Percentiles rank a stretch among this genome's conserved stretches.
Evolutionary conservation across 2,113 vertebrate species (phyloP).

Genomic region (Petaurus breviceps): DNA sequence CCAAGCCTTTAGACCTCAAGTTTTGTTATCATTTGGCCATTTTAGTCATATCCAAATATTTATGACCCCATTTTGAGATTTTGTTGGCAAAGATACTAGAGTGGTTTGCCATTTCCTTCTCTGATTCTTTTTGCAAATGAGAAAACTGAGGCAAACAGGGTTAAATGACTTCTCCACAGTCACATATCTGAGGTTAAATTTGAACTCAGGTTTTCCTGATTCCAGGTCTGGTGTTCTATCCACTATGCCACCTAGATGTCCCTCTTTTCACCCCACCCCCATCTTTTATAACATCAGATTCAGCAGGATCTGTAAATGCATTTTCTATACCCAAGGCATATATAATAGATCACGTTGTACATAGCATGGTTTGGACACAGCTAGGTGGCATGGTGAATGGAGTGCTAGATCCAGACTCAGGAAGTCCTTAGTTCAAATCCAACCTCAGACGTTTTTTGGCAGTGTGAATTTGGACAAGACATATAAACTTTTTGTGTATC

Average conservation of each 20-base stretch:
- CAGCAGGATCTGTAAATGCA: background rate
- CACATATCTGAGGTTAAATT: background rate
- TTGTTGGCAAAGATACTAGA: background rate
- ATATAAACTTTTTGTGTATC: background rate
- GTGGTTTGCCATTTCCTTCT: background rate
- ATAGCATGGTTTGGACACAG: background rate
- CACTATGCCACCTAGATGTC: background rate
- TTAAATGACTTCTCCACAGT: background rate
- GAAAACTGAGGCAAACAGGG: background rate
- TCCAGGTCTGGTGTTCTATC: background rate
- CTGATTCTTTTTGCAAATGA: background rate
- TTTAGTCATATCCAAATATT: background rate
- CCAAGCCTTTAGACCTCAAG: background rate
- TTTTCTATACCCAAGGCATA: background rate
- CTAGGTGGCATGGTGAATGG: background rate
- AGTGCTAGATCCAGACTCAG: background rate
- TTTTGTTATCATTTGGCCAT: background rate
- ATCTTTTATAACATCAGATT: background rate
- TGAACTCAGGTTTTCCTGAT: background rate
- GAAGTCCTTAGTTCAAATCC: background rate
- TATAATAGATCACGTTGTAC: background rate
- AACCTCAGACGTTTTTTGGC: background rate
- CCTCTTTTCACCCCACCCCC: background rate
- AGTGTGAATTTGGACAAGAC: background rate
- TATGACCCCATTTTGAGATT: background rate